Base-by-base conservation (phyloP, 2,113 vertebrate genomes). In the Dolichotis patagonum region DNA sequence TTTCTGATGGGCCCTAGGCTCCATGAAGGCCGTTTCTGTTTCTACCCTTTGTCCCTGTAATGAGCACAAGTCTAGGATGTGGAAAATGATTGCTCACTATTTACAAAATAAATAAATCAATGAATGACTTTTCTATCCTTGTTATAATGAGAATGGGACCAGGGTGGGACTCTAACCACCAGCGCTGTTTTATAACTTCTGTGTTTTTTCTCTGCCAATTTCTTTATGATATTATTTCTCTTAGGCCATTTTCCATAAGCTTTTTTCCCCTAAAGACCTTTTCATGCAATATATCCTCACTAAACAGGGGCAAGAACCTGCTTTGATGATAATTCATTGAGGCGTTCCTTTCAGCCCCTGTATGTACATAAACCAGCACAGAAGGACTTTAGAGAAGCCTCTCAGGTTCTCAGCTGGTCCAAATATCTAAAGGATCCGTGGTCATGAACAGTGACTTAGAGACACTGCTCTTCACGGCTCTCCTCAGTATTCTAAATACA, bases 401-500 rank as follows among this genome's bases (percentile, higher is more conserved):
- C 83, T 95, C 89, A 56, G 35, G 43, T 65, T 60, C 62, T 90
- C 65, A 32, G 24, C 63, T 88, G 91, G 41, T 86, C 80, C 41
- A 94, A 83, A 91, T 30, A 52, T 49, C 91, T 91, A 62, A 71
- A 43, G 32, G 41, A n/a, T 38, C 69, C 75, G 24, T 85, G 69
- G 67, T 82, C 84, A 82, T 90, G 89, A 95, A 69, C 19, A 65
- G 35, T 91, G 88, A 88, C 78, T 88, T 94, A 82, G 56, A 96
- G 17, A 65, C 41, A 80, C 11, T 90, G 80, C 62, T 90, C 82
- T 58, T 94, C 41, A 9, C 30, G 60, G 46, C 71, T 96, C 96
- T 96, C 91, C 78, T 97, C 78, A 91, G 95, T 83, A 89, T 96
- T 97, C 92, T 84, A 62, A 96, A 80, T 93, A 82, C 77, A 95